These are phyloP conservation scores for Drosophila stalkeri DNA, from an alignment of 2,888 invertebrate species.

Conservation along the genomic window DNA sequence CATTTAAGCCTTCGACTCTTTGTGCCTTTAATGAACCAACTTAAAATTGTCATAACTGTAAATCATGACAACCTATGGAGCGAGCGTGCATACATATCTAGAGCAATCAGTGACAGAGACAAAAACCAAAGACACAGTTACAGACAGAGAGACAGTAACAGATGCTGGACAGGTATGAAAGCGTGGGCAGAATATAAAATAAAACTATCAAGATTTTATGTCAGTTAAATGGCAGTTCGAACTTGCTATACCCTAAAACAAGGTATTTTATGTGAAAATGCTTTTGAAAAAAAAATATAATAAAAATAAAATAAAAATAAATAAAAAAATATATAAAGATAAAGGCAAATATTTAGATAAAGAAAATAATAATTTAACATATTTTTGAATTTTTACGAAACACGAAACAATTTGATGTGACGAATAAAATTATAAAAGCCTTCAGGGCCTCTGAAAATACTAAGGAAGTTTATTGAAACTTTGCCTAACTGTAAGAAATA, in stretches of 20 bases:
- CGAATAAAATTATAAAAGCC: too few relatives aligned
- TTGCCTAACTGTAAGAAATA: too few relatives aligned
- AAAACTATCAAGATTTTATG: constrained; percentile 3
- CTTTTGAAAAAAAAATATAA: neutral
- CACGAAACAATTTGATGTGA: too few relatives aligned
- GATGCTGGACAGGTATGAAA: constrained; percentile 26
- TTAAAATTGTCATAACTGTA: constrained; percentile 81
- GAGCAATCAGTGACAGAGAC: constrained; percentile 60
- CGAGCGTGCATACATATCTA: constrained; percentile 60
- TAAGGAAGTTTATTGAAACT: too few relatives aligned
- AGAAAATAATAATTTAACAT: too few relatives aligned
- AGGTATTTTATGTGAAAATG: neutral
- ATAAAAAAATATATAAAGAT: neutral
- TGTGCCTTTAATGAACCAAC: constrained; percentile 76
- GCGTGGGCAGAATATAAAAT: constrained; percentile 52
- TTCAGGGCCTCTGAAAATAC: too few relatives aligned
- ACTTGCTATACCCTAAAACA: constrained; percentile 26
- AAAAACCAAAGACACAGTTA: neutral
- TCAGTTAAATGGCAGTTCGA: neutral
- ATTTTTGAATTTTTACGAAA: too few relatives aligned
- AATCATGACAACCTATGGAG: constrained; percentile 75
- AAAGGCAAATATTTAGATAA: too few relatives aligned
- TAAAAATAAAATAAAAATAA: neutral
- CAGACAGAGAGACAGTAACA: neutral
- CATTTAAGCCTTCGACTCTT: constrained; percentile 37